Base-by-base conservation (phyloP, 2,888 invertebrate genomes). In the Fissipunctia ypsillon region DNA sequence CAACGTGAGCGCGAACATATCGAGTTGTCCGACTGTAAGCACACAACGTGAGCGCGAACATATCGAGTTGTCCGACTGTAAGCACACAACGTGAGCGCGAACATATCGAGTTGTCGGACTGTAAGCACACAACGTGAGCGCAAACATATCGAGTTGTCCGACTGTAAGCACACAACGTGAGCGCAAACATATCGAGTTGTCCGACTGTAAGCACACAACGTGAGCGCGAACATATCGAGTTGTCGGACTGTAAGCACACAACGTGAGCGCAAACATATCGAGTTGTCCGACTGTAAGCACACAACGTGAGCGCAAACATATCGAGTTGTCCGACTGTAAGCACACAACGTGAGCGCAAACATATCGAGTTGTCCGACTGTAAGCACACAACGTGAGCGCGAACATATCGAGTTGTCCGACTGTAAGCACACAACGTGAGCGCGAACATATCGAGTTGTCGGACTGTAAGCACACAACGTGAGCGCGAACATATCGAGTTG, bases 111-210 rank as follows among this genome's bases (percentile, higher is more conserved):
- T 50, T 68, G 22, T n/a, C 3, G 7, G 19, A 19, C 28, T 16
- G 9, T 50, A 22, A 2, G 6, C 16, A n/a, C n/a, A n/a, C n/a
- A n/a, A n/a, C n/a, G 66, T 31, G 16, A 3, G 16, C 12, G 19
- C 10, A 16, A 31, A 66, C 48, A 41, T 67, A 59, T 74, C 41
- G 50, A 67, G 31, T 50, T 68, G 22, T n/a, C 3, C 10, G 19
- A 19, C 28, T 16, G 9, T 50, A 22, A 2, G 6, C 16, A n/a
- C n/a, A n/a, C n/a, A n/a, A n/a, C n/a, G 66, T 31, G 16, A 3
- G 16, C 12, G 19, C 10, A 16, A 31, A 66, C 48, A 41, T 67
- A 59, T 74, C 41, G 50, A 67, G 31, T 50, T 68, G 22, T n/a
- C 3, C 10, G 19, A 19, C 28, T 16, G 9, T 50, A 22, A 2